Conservation (phyloP, 2,113 vertebrate genomes). For the Nematolebias whitei region DNA sequence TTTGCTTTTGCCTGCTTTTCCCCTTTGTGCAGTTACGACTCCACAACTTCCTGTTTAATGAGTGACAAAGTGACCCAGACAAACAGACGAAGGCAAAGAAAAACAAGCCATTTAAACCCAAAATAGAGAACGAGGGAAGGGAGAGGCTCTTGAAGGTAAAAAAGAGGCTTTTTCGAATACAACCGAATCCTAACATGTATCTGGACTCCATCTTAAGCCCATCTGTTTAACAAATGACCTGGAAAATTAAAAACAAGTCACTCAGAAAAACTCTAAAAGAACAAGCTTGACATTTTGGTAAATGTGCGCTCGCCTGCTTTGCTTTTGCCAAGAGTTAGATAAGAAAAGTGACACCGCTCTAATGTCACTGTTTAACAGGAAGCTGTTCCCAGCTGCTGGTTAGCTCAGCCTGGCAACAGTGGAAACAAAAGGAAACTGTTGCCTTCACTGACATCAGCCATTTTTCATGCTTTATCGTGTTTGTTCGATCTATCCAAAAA, state of each 20-base stretch:
- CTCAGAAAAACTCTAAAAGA: neutral
- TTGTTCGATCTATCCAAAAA: slow-evolving; percentile 15
- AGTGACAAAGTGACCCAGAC: slow-evolving; percentile 44
- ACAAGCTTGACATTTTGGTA: slow-evolving; percentile 7
- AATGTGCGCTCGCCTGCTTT: neutral
- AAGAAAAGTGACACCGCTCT: neutral
- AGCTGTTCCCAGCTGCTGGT: slow-evolving; percentile 1
- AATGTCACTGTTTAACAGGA: slow-evolving; percentile 3
- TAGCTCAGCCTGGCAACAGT: slow-evolving; percentile 5
- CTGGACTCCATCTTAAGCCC: slow-evolving; percentile 27
- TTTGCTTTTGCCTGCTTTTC: slow-evolving; percentile 37
- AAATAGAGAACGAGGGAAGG: slow-evolving; percentile 23
- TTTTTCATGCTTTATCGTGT: slow-evolving; percentile 14
- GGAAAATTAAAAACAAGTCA: neutral
- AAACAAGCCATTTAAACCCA: slow-evolving; percentile 19
- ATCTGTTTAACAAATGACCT: slow-evolving; percentile 29
- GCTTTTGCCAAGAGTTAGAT: neutral
- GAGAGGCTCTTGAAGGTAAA: slow-evolving; percentile 3
- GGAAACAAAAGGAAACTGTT: slow-evolving; percentile 8
- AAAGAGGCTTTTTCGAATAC: slow-evolving; percentile 1
- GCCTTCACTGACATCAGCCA: neutral
- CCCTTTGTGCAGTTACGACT: slow-evolving; percentile 38
- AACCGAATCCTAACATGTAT: slow-evolving; percentile 25
- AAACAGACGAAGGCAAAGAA: slow-evolving; percentile 3
- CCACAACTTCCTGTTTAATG: slow-evolving; percentile 51